Percentiles rank a stretch among this genome's conserved stretches.
phyloP scores from a whole-genome alignment of 2,797 vertebrate genomes.

The Meriones psammophilus region DNA sequence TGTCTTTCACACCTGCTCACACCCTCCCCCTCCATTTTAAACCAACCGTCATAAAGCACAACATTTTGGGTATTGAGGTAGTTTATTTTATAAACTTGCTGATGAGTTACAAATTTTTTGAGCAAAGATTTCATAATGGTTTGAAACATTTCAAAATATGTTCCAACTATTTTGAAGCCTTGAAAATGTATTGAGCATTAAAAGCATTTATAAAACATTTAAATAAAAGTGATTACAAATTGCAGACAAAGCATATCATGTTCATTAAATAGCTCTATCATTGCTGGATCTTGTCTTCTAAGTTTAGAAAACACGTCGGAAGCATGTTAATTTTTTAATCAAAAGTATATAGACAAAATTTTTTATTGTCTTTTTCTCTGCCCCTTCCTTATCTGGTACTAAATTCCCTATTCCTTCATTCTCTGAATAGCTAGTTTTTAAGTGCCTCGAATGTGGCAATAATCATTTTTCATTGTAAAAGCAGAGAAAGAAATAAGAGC shows the following conservation, averaged over 20 bases:
- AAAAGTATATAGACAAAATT: not conserved
- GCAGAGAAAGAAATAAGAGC: not conserved
- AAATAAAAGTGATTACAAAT: slow-evolving; percentile 63
- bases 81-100: slow-evolving; percentile 70
- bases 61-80: slow-evolving; percentile 60
- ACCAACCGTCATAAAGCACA: slow-evolving; percentile 40
- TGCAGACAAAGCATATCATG: not conserved
- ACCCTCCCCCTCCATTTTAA: not conserved
- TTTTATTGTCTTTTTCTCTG: not conserved
- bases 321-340: not conserved
- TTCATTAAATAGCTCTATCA: not conserved
- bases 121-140: slow-evolving; percentile 56
- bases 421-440: not conserved
- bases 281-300: slow-evolving; percentile 52
- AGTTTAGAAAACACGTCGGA: slow-evolving; percentile 36
- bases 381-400: not conserved
- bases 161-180: slow-evolving; percentile 63
- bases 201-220: slow-evolving; percentile 68
- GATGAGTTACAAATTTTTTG: slow-evolving; percentile 50
- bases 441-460: not conserved
- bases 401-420: not conserved
- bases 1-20: slow-evolving; percentile 49
- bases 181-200: slow-evolving; percentile 54
- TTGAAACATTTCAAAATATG: slow-evolving; percentile 62
- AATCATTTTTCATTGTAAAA: not conserved